Evolutionary conservation across 1,140 invertebrate species (phyloP).

Genomic region (Coptotermes formosanus): DNA sequence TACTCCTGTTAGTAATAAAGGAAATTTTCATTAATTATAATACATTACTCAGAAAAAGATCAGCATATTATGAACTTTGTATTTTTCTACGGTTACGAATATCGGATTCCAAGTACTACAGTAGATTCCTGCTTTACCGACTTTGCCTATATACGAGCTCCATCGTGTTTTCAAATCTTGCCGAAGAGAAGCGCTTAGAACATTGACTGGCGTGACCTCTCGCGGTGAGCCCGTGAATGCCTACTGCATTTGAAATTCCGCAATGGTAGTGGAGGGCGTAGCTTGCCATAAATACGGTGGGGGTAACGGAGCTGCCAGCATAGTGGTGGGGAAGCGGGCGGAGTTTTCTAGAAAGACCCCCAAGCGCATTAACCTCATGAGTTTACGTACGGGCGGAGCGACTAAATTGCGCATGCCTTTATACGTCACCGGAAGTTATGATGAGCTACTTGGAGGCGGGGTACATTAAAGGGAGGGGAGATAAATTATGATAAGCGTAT

Average conservation of each 20-base stretch:
- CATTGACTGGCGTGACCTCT: neutral
- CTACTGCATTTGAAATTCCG: neutral
- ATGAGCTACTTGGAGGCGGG: constrained; percentile 23
- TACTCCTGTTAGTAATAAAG: no score
- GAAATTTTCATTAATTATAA: no score
- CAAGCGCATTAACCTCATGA: constrained; percentile 22
- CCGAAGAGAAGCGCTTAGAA: neutral
- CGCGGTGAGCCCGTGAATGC: neutral
- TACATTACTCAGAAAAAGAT: no score
- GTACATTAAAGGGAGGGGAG: constrained; percentile 24
- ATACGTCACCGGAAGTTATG: constrained; percentile 28
- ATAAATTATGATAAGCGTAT: constrained; percentile 21
- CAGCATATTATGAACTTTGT: no score
- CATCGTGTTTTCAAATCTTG: neutral
- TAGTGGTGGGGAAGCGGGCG: neutral
- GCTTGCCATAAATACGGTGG: neutral
- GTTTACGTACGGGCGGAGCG: constrained; percentile 14
- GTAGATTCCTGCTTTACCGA: neutral
- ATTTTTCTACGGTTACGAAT: no score
- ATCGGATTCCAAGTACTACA: neutral
- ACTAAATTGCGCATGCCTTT: neutral
- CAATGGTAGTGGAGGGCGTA: constrained; percentile 20
- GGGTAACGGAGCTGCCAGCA: neutral
- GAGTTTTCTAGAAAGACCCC: neutral
- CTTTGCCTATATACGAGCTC: neutral